A percentile compares a stretch with the other conserved stretches of the same genome.
Evolutionary conservation across 2,113 vertebrate species (phyloP).

Genomic region (Alexandromys fortis): DNA sequence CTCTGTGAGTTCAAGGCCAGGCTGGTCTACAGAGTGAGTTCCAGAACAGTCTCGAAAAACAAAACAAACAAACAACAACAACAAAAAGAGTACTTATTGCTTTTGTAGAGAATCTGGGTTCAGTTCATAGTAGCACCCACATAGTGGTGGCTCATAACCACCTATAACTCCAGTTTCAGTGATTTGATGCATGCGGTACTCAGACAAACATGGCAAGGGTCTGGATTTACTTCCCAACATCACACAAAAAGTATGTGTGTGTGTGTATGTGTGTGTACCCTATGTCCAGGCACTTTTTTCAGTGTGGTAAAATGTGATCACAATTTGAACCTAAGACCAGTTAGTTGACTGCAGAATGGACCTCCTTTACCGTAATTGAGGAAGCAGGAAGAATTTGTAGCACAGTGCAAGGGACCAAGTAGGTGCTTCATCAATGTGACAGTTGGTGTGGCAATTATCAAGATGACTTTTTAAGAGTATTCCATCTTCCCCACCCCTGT

Average conservation of each 20-base stretch:
- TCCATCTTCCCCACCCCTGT: constrained; percentile 54
- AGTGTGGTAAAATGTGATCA: not conserved
- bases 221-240: not conserved
- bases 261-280: not conserved
- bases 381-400: not conserved
- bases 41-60: too few relatives aligned
- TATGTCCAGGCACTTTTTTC: constrained; percentile 23
- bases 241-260: not conserved
- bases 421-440: constrained; percentile 13
- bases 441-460: not conserved
- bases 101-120: too few relatives aligned
- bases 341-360: not conserved
- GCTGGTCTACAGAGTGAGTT: too few relatives aligned
- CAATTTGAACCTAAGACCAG: not conserved
- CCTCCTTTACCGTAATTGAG: not conserved
- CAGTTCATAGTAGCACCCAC: too few relatives aligned
- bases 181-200: not conserved
- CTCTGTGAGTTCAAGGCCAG: too few relatives aligned
- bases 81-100: too few relatives aligned
- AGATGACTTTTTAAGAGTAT: constrained; percentile 57
- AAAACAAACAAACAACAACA: too few relatives aligned
- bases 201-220: not conserved
- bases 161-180: not conserved
- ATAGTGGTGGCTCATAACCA: not conserved
- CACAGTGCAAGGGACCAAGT: not conserved